A percentile compares a stretch with the other conserved stretches of the same genome.
Evolutionary conservation across 2,797 vertebrate genomes (phyloP).

Genomic region (Eutrigla gurnardus): DNA sequence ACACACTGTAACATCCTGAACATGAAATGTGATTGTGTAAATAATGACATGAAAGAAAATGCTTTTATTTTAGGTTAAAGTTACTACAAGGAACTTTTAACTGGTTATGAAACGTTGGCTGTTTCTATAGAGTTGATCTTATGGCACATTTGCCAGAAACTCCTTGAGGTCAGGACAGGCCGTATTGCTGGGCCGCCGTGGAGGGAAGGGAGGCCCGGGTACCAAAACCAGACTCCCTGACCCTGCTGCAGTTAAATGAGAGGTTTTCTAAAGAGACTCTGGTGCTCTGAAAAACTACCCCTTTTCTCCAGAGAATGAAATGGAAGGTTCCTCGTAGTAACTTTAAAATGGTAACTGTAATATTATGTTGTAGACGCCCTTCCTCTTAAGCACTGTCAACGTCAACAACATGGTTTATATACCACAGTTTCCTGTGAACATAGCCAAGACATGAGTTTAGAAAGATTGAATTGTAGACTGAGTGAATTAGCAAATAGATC

Average conservation of each 20-base stretch:
- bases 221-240: too few species aligned
- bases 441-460: not conserved
- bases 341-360: not conserved
- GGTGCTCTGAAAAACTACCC: not conserved
- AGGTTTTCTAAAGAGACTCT: not conserved
- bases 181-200: not conserved
- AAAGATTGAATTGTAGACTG: not conserved
- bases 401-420: not conserved
- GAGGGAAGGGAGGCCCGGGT: not conserved
- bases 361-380: not conserved
- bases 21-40: not conserved
- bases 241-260: not conserved
- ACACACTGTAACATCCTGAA: constrained; percentile 10
- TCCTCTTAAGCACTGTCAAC: not conserved
- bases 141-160: too few species aligned
- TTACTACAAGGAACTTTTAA: constrained; percentile 9
- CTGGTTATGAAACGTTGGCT: not conserved
- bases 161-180: not conserved
- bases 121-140: not conserved
- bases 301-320: not conserved
- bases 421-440: not conserved
- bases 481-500: not conserved
- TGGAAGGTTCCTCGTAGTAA: constrained; percentile 2
- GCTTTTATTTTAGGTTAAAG: not conserved
- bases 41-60: not conserved